Conservation (phyloP, 2,113 vertebrate genomes). For the Anoplopoma fimbria region DNA sequence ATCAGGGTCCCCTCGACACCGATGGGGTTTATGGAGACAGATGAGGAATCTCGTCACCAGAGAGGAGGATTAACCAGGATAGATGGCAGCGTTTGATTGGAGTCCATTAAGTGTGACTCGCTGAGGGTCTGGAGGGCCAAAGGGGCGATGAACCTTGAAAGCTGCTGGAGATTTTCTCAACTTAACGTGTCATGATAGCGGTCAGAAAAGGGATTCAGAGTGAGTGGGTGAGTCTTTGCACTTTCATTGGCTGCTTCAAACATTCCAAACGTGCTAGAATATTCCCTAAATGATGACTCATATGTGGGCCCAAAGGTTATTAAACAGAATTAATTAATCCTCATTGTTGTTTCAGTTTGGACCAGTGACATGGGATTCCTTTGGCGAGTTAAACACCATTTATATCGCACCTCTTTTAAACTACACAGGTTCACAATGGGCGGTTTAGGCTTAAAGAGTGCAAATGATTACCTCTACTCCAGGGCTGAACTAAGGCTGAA, state of each 20-base stretch:
- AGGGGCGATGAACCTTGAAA: conserved; percentile 17
- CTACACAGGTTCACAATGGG: not conserved
- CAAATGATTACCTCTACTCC: conserved; percentile 53
- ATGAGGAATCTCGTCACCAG: conserved; percentile 35
- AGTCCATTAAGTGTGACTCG: conserved; percentile 50
- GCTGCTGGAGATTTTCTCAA: conserved; percentile 11
- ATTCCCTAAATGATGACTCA: not conserved
- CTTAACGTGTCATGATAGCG: conserved; percentile 6
- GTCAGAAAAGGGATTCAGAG: conserved; percentile 14
- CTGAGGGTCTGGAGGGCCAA: conserved; percentile 16
- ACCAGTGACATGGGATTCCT: not conserved
- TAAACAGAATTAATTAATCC: not conserved
- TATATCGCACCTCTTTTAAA: conserved; percentile 4
- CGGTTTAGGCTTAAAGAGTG: conserved; percentile 24
- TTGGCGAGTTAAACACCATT: conserved; percentile 16
- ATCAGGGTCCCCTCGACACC: conserved; percentile 27
- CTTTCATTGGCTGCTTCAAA: not conserved
- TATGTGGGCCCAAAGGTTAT: not conserved
- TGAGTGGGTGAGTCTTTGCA: not conserved
- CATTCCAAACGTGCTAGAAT: not conserved
- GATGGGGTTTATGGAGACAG: conserved; percentile 46
- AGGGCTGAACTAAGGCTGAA: conserved; percentile 30
- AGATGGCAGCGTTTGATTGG: conserved; percentile 49
- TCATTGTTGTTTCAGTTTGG: conserved; percentile 1
- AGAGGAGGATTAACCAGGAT: conserved; percentile 48